Evolutionary conservation across 2,113 vertebrate species (phyloP).

Genomic region (Plectropomus leopardus): DNA sequence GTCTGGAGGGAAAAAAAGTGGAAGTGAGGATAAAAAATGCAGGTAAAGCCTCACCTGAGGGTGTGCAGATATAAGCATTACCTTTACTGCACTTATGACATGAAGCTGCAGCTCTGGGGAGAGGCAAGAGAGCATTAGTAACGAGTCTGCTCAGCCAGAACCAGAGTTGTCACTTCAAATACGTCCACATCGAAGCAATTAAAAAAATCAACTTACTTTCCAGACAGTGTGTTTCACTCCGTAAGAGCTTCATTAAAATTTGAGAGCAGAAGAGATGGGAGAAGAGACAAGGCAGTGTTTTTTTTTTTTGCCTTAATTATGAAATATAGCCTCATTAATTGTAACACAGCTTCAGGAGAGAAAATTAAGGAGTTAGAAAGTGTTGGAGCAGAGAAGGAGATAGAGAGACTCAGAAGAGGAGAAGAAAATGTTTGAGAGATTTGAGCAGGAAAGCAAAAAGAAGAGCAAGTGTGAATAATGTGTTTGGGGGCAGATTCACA

Average conservation of each 20-base stretch:
- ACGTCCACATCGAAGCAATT: conserved; percentile 40
- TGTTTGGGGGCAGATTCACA: conserved; percentile 20
- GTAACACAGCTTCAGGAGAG: conserved; percentile 29
- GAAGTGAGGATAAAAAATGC: background rate
- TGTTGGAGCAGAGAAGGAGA: background rate
- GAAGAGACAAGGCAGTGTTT: conserved; percentile 22
- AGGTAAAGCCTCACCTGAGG: conserved; percentile 21
- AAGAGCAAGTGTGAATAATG: conserved; percentile 34
- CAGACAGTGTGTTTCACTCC: conserved; percentile 6
- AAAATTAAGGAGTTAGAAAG: background rate
- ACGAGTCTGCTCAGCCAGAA: conserved; percentile 27
- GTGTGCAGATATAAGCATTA: conserved; percentile 6
- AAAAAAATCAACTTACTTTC: conserved; percentile 22
- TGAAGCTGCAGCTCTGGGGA: background rate
- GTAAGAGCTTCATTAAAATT: conserved; percentile 56
- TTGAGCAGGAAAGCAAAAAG: background rate
- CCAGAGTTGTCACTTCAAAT: conserved; percentile 25
- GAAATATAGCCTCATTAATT: conserved; percentile 63
- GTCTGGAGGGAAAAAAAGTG: background rate
- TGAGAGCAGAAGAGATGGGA: conserved; percentile 21
- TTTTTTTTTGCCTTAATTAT: conserved; percentile 63
- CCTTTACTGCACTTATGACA: background rate
- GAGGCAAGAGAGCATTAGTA: background rate
- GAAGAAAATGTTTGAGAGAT: background rate
- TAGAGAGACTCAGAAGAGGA: background rate